Evolutionary conservation across 2,888 invertebrate genomes (phyloP), one percentile per base, ranked within the genome.

Genomic region (Prenolepis imparis): DNA sequence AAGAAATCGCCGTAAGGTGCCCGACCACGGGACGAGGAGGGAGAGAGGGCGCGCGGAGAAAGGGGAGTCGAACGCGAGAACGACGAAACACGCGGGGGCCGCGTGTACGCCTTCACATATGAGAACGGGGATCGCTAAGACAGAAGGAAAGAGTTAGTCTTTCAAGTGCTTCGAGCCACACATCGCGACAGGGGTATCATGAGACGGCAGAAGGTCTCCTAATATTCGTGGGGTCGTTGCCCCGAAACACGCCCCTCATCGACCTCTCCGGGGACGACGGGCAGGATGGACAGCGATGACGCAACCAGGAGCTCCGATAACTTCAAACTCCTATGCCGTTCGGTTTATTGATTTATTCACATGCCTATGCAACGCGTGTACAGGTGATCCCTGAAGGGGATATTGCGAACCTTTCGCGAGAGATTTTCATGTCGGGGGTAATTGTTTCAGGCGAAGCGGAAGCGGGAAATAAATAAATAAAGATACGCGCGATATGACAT

Each of bases 91-190:
- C n/a, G n/a, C 18, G 48, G 48, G 48, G 6, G 6, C 18, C 32
- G 68, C 39, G 83, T 15, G 41, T 5, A 36, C 68, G 39, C 61
- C 80, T 87, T 88, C 90, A 90, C 90, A 90, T 90, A 89, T 90
- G 90, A 87, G 86, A 64, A 84, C 44, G 61, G 48, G 48, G 48
- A 24, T 48, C 81, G 52, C 63, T 68, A 73, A 48, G 73, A 48
- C 41, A 66, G 83, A 93, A 92, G 93, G 91, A 94, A 94, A 94
- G 94, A 92, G 92, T 94, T 94, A 93, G 92, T 92, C 93, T 93
- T 92, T 93, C 94, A 94, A 94, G 94, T 94, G 94, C 94, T 94
- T 93, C 93, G 93, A 94, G 93, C 92, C 94, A 94, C 94, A 94
- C 94, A 94, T 94, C 90, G 91, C 86, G 84, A 91, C 87, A 84